These are phyloP conservation scores for Rhinella marina DNA, from an alignment of 2,797 vertebrate species.

Conservation along the genomic window DNA sequence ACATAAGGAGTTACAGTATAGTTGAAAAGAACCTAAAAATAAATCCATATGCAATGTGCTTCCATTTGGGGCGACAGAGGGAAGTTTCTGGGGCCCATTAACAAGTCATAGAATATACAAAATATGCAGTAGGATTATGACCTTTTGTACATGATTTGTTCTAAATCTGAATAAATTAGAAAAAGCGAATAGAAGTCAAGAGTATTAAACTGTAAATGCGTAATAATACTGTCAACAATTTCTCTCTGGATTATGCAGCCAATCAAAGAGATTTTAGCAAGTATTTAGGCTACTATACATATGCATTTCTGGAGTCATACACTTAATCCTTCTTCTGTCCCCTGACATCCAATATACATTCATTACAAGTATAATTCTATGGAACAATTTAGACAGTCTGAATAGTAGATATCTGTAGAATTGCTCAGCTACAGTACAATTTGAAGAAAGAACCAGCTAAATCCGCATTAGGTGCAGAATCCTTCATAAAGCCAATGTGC, in stretches of 20 bases:
- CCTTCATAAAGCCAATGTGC: constrained; percentile 34
- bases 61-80: no score
- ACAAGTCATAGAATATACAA: no score
- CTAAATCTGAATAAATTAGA: neutral
- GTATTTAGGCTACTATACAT: constrained; percentile 22
- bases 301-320: constrained; percentile 11
- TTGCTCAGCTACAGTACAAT: constrained; percentile 14
- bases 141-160: neutral
- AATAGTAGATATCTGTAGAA: constrained; percentile 19
- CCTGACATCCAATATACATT: constrained; percentile 29
- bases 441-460: constrained; percentile 30
- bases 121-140: neutral
- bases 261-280: constrained; percentile 18
- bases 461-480: constrained; percentile 45
- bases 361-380: constrained; percentile 32
- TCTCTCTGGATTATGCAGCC: neutral
- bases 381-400: constrained; percentile 25
- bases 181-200: neutral
- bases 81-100: no score
- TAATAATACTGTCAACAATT: constrained; percentile 4
- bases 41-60: no score
- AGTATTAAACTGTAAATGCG: neutral
- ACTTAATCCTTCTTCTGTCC: constrained; percentile 35
- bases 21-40: no score
- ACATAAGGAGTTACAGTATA: no score